Evolutionary conservation across 2,888 invertebrate genomes (phyloP).

Genomic region (Thalpophila matura): DNA sequence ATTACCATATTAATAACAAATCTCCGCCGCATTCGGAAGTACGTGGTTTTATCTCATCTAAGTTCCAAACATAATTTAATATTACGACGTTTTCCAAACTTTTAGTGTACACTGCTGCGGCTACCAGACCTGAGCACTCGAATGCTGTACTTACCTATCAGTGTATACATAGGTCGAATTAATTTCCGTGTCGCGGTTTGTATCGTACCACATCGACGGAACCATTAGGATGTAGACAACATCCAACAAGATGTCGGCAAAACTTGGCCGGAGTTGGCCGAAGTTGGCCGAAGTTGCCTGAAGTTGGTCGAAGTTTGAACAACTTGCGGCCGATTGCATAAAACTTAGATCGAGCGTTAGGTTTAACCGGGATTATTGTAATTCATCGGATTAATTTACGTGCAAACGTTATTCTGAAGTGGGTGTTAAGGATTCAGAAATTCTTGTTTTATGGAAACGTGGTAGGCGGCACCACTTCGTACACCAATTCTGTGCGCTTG

Average conservation of each 20-base stretch:
- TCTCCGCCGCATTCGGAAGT: constrained; percentile 31
- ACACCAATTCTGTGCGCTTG: no score
- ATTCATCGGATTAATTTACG: constrained; percentile 59
- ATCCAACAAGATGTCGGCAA: constrained; percentile 67
- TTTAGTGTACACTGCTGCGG: constrained; percentile 39
- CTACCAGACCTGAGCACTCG: constrained; percentile 5
- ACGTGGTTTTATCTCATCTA: constrained; percentile 42
- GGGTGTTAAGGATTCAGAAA: constrained; percentile 22
- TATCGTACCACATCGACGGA: constrained; percentile 62
- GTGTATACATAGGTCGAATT: constrained; percentile 64
- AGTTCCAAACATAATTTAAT: constrained; percentile 46
- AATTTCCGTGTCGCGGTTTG: constrained; percentile 73
- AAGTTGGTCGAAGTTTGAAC: constrained; percentile 55
- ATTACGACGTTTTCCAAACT: constrained; percentile 43
- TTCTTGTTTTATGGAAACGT: constrained; percentile 9
- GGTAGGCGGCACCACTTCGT: no score
- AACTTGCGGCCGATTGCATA: constrained; percentile 62
- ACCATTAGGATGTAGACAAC: constrained; percentile 70
- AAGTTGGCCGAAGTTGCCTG: constrained; percentile 51
- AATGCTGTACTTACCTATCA: constrained; percentile 32
- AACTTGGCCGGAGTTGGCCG: constrained; percentile 53
- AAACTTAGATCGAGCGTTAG: constrained; percentile 70
- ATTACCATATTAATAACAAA: constrained; percentile 51
- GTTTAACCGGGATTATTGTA: constrained; percentile 62
- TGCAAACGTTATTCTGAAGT: constrained; percentile 40